Base-by-base conservation (phyloP, 2,888 invertebrate species). In the Drosophila ustulata region DNA sequence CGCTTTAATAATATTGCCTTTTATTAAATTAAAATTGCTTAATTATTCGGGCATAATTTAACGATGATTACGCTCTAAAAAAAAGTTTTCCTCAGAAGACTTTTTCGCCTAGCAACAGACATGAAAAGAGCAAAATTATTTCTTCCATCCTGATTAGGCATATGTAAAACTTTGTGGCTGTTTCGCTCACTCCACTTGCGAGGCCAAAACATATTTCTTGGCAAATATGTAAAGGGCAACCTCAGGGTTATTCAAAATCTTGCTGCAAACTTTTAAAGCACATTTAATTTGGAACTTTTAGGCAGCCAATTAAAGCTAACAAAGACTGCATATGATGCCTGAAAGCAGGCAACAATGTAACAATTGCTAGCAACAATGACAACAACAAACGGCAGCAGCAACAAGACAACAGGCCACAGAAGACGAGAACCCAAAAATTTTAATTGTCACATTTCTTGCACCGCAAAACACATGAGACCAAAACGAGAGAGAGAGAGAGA, bases 371-470 rank as follows among this genome's bases (percentile, higher is more conserved):
- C 46, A 49, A 47, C 51, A 75, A 37, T 32, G 45, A 59, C 49
- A 45, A 23, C 7, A 50, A 34, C 51, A 18, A 51, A 55, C 55
- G 30, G 4, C 26, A 43, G 43, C 43, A 41, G 39, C 3, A 13
- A 7, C 39, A 41, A 41, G 39, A 8, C 39, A 41, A 45, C 9
- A 46, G 52, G 43, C 61, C 61, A 43, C 55, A 61, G 59, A 68
- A 63, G 59, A 57, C 43, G 41, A 57, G 45, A 66, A 13, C 65
- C 55, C 26, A 49, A 58, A 63, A 66, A 82, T 82, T 80, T 80
- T 84, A 84, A 80, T 80, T 80, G 80, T 80, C 79, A 82, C 85
- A 84, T 69, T 84, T 75, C 52, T 45, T 51, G 71, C 30, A 71
- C 64, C 67, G 41, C 74, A 80, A 74, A 63, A 65, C 82, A 80